phyloP scores from a whole-genome alignment of 2,797 vertebrate species.

The Percopsis omiscomaycus region DNA sequence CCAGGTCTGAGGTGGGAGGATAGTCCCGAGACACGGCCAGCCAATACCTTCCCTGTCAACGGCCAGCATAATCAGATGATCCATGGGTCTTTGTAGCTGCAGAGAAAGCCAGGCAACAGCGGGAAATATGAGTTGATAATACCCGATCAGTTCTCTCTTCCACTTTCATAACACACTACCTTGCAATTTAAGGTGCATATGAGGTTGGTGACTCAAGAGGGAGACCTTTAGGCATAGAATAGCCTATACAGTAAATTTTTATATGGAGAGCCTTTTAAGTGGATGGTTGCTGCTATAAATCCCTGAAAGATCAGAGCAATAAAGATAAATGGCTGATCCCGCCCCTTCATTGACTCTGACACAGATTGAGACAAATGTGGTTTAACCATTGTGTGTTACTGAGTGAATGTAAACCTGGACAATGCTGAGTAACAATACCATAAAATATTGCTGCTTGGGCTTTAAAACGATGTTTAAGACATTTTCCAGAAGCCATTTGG shows the following conservation, averaged over 20 bases:
- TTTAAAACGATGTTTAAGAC: neutral
- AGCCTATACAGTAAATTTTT: conserved; percentile 24
- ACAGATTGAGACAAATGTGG: neutral
- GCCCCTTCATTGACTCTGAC: neutral
- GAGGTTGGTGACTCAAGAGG: conserved; percentile 22
- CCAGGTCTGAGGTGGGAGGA: conserved; percentile 6
- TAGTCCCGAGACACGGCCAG: conserved; percentile 40
- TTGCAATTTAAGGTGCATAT: conserved; percentile 54
- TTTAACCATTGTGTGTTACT: neutral
- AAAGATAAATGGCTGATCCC: neutral
- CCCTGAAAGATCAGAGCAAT: neutral
- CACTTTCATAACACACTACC: conserved; percentile 48
- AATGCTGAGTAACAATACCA: neutral
- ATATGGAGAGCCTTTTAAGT: conserved; percentile 13
- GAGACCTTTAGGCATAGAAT: conserved; percentile 38
- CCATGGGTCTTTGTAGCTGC: conserved; percentile 43
- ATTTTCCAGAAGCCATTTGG: neutral
- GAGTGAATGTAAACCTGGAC: neutral
- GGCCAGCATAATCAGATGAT: conserved; percentile 62
- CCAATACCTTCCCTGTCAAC: conserved; percentile 53
- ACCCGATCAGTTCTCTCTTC: conserved; percentile 38
- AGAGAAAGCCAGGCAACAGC: conserved; percentile 43
- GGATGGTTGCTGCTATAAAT: conserved; percentile 25
- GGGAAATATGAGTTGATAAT: conserved; percentile 57
- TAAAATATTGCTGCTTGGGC: neutral